Base-by-base conservation (phyloP, 2,797 vertebrate genomes). In the Gymnoscopelus microlampas region DNA sequence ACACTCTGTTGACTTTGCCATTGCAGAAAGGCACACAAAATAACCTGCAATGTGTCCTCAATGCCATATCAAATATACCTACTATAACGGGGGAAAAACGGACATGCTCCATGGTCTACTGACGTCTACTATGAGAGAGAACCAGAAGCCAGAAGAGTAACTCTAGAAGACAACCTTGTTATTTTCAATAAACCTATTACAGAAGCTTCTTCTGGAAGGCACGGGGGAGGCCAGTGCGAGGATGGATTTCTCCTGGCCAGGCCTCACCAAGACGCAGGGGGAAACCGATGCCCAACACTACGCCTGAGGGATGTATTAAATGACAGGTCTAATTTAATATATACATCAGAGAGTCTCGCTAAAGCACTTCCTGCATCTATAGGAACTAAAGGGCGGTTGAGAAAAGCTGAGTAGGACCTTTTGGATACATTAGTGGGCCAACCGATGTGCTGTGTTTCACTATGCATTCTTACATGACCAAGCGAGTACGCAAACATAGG, bases 351-450 rank as follows among this genome's bases (percentile, higher is more conserved):
- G 86, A 88, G 80, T 91, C 87, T 87, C 83, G 81, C 90, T 86
- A 71, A 87, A 85, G 86, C 89, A 90, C 87, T 91, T 92, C 91
- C 91, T 91, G 90, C 78, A 78, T 89, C 90, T 88, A 85, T 84
- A 76, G 87, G 80, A 84, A 53, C 53, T 85, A 85, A 83, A 66
- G 78, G 86, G 84, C 73, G 81, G 82, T 79, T 76, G 70, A 53
- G 75, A 76, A 74, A 78, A 73, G 89, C 90, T 88, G 85, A 89
- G 86, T 80, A 83, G 81, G 78, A 80, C 78, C 58, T 83, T 87
- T 79, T 71, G 64, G 78, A 86, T 88, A 76, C 88, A 90, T 91
- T 92, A 90, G 80, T 71, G 77, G 70, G 82, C 73, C 76, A 68
- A 79, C 75, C 76, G 85, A 4, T 84, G 73, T 1, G 35, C 14